These are phyloP conservation scores for Brachyistius frenatus DNA, from an alignment of 2,113 vertebrate genomes.

Conservation along the genomic window DNA sequence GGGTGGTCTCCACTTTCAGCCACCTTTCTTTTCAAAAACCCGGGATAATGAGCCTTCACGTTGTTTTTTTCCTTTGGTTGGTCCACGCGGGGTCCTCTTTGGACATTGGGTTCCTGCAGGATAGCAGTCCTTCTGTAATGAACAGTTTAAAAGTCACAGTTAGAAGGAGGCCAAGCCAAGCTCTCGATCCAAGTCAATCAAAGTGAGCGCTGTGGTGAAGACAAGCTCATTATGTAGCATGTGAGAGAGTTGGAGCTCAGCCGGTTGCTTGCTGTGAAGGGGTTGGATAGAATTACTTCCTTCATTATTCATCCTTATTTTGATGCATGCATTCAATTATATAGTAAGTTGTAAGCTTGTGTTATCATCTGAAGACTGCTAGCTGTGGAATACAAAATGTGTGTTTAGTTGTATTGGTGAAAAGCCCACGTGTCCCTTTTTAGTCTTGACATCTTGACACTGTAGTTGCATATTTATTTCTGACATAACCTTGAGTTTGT, in stretches of 20 bases:
- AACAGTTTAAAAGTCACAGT: conserved; percentile 58
- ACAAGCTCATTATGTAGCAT: conserved; percentile 1
- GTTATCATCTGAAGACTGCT: conserved; percentile 10
- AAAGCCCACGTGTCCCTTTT: conserved; percentile 1
- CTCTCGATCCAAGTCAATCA: conserved; percentile 14
- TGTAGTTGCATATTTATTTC: too few species aligned
- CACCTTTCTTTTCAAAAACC: conserved; percentile 50
- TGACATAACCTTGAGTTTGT: too few species aligned
- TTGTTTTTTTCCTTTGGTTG: conserved; percentile 1
- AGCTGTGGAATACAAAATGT: conserved; percentile 11
- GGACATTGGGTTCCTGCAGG: conserved; percentile 20
- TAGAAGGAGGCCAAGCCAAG: conserved; percentile 18
- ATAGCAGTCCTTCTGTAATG: conserved; percentile 41
- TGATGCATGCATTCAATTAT: background rate
- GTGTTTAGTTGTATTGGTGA: conserved; percentile 16
- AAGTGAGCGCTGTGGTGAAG: background rate
- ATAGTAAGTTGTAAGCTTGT: background rate
- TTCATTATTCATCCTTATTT: conserved; percentile 1
- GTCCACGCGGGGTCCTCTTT: conserved; percentile 9
- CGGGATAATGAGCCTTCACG: conserved; percentile 67
- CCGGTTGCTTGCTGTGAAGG: conserved; percentile 2
- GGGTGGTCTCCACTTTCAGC: conserved; percentile 16
- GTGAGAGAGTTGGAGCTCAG: background rate
- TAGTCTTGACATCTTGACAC: too few species aligned
- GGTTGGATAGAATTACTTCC: background rate